Evolutionary conservation across 2,888 invertebrate species (phyloP), one percentile per base, ranked within the genome.

Genomic region (Erebia palarica): DNA sequence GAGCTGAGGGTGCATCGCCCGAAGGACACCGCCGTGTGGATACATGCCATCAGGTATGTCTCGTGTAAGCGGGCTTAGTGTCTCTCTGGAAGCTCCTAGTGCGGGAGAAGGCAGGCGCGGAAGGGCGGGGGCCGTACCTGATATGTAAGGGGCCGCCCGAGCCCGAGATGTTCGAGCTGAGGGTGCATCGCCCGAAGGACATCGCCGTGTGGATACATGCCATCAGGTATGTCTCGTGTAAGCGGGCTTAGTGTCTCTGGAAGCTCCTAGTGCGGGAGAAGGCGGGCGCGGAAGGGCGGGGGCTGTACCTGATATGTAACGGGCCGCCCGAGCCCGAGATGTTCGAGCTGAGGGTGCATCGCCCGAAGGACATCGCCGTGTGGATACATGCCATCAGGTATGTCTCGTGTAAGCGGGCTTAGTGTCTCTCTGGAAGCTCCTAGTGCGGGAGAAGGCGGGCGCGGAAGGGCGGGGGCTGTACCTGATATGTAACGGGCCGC

Each of bases 371-470:
- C 81, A 97, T 98, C 83, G 96, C 96, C 81, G 92, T 95, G 13
- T 99, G 99, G 99, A 97, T 98, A 84, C 96, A 96, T 81, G 95
- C 96, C 57, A 96, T 99, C 79, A 95, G 97, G 94, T 96, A 47
- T 14, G 51, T 51, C 57, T 11, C 11, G 14, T 58, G 5, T 27
- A 7, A 36, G 36, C 98, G 65, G 98, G 98, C 75, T 98, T 99
- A 69, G 97, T 99, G 14, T 97, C 98, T 0, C 94, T 99, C 69
- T 97, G 97, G 86, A 98, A 98, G 85, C 90, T 99, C 68, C 92
- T 99, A 70, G 98, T 99, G 9, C 95, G 99, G 18, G 98, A 99
- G n/a, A n/a, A n/a, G n/a, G n/a, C n/a, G n/a, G n/a, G n/a, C n/a
- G n/a, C n/a, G n/a, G 88, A 99, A 82, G 96, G 96, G n/a, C 94